phyloP scores from a whole-genome alignment of 2,888 invertebrate genomes.

The Stegophylla sp. region DNA sequence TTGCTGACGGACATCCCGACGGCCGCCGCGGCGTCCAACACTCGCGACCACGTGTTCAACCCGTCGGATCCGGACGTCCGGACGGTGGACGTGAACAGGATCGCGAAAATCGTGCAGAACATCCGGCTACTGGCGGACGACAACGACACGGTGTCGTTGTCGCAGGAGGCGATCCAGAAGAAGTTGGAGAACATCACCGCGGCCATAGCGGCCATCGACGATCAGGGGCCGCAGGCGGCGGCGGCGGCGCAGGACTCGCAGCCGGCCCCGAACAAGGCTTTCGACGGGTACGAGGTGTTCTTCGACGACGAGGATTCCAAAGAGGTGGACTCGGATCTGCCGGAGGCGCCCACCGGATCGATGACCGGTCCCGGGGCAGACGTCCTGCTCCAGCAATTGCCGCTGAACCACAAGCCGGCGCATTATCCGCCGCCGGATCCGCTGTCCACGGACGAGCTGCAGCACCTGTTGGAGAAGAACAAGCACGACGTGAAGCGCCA shows the following conservation, averaged over 20 bases:
- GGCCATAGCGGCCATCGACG: slow-evolving; percentile 47
- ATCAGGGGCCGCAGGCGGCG: slow-evolving; percentile 41
- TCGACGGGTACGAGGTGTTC: slow-evolving; percentile 47
- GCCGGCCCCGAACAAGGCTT: neutral
- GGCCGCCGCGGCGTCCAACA: slow-evolving; percentile 29
- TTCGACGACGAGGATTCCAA: slow-evolving; percentile 47
- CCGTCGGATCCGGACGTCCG: slow-evolving; percentile 63
- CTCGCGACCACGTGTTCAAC: slow-evolving; percentile 65
- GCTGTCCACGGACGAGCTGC: slow-evolving; percentile 63
- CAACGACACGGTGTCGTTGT: slow-evolving; percentile 56
- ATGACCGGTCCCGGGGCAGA: neutral
- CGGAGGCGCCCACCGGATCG: slow-evolving; percentile 7
- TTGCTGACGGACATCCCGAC: slow-evolving; percentile 1
- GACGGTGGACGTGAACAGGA: slow-evolving; percentile 66
- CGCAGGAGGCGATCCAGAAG: slow-evolving; percentile 58
- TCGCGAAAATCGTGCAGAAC: slow-evolving; percentile 65
- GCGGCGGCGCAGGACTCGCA: slow-evolving; percentile 23
- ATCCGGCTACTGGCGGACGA: slow-evolving; percentile 62
- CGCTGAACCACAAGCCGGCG: slow-evolving; percentile 64
- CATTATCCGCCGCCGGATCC: slow-evolving; percentile 66
- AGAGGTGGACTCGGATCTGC: slow-evolving; percentile 39
- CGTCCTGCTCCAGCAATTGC: neutral
- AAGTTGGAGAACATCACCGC: slow-evolving; percentile 61
- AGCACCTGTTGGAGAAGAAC: slow-evolving; percentile 61
- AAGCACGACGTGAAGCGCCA: slow-evolving; percentile 69